Conservation (phyloP, 92 coral and sea anemone species). For the Zoanthus sociatus region DNA sequence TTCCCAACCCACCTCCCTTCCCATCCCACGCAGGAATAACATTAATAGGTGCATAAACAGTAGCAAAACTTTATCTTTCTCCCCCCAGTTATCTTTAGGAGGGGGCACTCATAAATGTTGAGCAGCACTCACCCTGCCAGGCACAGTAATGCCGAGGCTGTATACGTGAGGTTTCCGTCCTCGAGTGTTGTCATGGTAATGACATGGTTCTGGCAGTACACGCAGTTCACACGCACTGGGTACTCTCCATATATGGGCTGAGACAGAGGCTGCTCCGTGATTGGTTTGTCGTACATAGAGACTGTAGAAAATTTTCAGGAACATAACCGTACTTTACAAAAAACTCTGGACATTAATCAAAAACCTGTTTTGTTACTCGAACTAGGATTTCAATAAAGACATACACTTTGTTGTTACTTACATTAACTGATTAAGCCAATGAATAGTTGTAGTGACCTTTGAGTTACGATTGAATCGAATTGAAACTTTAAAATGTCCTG, state of each 20-base stretch:
- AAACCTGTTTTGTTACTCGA: not conserved
- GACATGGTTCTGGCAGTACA: constrained; percentile 87
- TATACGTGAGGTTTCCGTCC: constrained; percentile 87
- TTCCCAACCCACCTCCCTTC: too few relatives aligned
- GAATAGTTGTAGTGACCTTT: not conserved
- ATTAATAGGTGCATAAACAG: too few relatives aligned
- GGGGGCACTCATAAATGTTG: too few relatives aligned
- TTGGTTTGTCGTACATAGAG: constrained; percentile 65
- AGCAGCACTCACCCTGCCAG: constrained; percentile 80
- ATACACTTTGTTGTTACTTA: not conserved
- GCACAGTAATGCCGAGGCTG: constrained; percentile 80
- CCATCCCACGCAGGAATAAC: too few relatives aligned
- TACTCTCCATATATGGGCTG: constrained; percentile 83
- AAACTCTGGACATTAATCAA: not conserved
- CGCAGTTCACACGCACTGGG: constrained; percentile 80
- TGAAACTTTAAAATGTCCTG: not conserved
- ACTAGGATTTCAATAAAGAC: not conserved
- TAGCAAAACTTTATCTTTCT: too few relatives aligned
- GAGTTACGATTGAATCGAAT: too few relatives aligned
- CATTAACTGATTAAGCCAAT: not conserved
- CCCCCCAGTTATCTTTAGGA: too few relatives aligned
- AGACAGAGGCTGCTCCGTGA: constrained; percentile 63
- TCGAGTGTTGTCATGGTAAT: constrained; percentile 79
- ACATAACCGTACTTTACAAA: not conserved
- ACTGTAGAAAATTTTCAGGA: not conserved